Evolutionary conservation across 2,113 vertebrate genomes (phyloP), one percentile per base, ranked within the genome.

Genomic region (Gadus chalcogrammus): DNA sequence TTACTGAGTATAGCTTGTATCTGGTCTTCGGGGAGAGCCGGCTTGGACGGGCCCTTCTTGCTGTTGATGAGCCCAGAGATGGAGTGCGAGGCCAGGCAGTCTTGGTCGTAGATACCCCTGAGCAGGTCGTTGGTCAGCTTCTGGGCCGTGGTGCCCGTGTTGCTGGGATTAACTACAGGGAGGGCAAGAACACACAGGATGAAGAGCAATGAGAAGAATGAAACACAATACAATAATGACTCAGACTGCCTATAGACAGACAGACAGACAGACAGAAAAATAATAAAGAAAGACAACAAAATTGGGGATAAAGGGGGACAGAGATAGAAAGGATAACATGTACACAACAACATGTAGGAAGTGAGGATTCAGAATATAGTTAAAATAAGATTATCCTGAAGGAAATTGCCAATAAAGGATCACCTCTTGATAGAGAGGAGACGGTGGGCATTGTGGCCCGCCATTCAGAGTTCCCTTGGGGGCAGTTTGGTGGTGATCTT

Each of bases 51-150:
- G 53, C 83, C 82, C 28, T 79, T 79, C 68, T 85, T 85, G 74
- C 85, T 87, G 77, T 80, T 87, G 55, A 85, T 55, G 52, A 75
- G 70, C 62, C 84, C 83, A 17, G 80, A 81, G 79, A 88, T 87
- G 58, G 87, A 84, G 79, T 85, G 82, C 15, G 82, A 84, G 11
- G 80, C 84, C 78, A 86, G 74, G 67, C 79, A 84, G 74, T 83
- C 82, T 53, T 82, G 69, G 64, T 79, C 80, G 1, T 88, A 88
- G 24, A 88, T 80, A 28, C 79, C 73, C 6, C 80, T 74, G 65
- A 88, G 79, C 64, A 87, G 82, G 72, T 83, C 75, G 13, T 83
- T 87, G 74, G 84, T 87, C 60, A 87, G 77, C 71, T 85, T 88
- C 77, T 85, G 81, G 53, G 82, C 75, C 0, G 79, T 85, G 71